A percentile compares a stretch with the other conserved stretches of the same genome.
phyloP scores from a whole-genome alignment of 23 tunicate genomes.

The Trididemnum nubilum region DNA sequence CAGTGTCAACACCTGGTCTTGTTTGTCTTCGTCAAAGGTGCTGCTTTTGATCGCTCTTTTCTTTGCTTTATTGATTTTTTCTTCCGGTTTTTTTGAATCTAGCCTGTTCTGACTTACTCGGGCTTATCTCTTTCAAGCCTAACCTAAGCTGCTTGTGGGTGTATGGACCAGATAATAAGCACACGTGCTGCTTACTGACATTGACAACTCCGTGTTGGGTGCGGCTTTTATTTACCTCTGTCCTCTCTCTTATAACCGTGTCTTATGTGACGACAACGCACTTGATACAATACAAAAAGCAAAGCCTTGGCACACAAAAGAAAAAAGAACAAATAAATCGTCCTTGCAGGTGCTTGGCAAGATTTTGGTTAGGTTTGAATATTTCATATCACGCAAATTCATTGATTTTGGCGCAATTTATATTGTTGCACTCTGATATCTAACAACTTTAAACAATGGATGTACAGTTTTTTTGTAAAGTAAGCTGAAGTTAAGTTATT shows the following conservation, averaged over 20 bases:
- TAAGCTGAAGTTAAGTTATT: too few species aligned
- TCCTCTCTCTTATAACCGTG: constrained; percentile 36
- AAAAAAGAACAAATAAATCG: background rate
- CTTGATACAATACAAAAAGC: constrained; percentile 40
- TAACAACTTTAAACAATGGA: too few species aligned
- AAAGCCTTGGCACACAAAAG: constrained; percentile 31
- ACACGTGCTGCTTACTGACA: constrained; percentile 27
- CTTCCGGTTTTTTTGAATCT: constrained; percentile 28
- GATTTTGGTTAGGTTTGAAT: constrained; percentile 1
- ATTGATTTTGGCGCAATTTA: too few species aligned
- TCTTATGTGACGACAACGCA: constrained; percentile 28
- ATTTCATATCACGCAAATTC: too few species aligned
- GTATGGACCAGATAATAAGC: background rate
- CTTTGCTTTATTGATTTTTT: constrained; percentile 65
- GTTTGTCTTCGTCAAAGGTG: background rate
- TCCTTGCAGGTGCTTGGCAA: background rate
- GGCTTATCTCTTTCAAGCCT: background rate
- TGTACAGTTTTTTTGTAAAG: too few species aligned
- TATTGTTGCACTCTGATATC: too few species aligned
- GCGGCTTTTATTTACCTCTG: constrained; percentile 44
- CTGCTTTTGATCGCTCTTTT: constrained; percentile 40
- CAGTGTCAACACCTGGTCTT: constrained; percentile 56
- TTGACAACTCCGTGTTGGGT: constrained; percentile 45
- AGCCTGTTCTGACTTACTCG: background rate
- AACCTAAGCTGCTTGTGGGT: background rate